Evolutionary conservation across 2,888 invertebrate genomes (phyloP), one percentile per base, ranked within the genome.

Genomic region (Terebella lapidaria): DNA sequence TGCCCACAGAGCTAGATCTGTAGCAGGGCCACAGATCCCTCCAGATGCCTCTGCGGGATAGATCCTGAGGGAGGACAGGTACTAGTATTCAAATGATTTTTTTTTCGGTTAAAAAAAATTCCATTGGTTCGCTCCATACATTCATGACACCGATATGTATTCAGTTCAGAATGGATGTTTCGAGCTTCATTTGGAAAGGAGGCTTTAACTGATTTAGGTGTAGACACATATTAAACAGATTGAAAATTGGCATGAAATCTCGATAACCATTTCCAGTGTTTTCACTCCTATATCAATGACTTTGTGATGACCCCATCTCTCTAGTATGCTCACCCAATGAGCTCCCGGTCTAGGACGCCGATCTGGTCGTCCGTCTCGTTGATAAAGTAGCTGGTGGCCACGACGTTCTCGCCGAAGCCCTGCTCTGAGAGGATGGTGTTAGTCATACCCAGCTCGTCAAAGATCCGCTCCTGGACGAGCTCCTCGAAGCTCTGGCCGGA

Each of bases 361-460:
- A 60, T 24, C 18, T 25, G 15, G 5, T 29, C 15, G 28, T 51
- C 46, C 4, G 60, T 47, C 5, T 25, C 52, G 54, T 60, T 56
- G 24, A 27, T 52, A 53, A 29, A 60, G 60, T 60, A 60, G 47
- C 45, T 56, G 22, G 2, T 15, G 26, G 60, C 56, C 27, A 60
- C 20, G 10, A 10, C 15, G 27, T 54, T 18, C 54, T 15, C 5
- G 22, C 27, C 35, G 28, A 28, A 18, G 46, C 42, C 28, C 10
- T 53, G 47, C 20, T 24, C 35, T 27, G 24, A 15, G 10, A 53
- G 18, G 3, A 29, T 4, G 1, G 62, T 51, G 26, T 59, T 46
- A 26, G 22, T 42, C 62, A 62, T 62, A 18, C 51, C 62, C 5
- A 62, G 53, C 2, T 59, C 59, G 20, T 56, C 28, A 1, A 60